phyloP scores from a whole-genome alignment of 2,888 invertebrate genomes.

The Noctua comes region DNA sequence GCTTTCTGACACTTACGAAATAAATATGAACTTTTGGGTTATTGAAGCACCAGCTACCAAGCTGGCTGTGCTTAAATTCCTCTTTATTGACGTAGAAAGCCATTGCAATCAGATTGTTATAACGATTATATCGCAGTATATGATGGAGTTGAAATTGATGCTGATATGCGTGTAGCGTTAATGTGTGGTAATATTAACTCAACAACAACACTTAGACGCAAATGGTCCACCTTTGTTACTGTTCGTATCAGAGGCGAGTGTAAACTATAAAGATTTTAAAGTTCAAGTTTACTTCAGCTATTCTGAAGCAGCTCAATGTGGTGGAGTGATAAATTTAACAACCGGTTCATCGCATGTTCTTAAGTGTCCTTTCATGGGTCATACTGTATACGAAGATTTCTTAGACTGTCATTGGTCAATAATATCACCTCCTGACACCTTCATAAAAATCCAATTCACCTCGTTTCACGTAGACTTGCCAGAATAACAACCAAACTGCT shows the following conservation, averaged over 20 bases:
- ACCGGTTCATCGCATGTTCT: constrained; percentile 79
- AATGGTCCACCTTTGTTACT: constrained; percentile 89
- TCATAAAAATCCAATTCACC: constrained; percentile 91
- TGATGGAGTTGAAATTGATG: constrained; percentile 78
- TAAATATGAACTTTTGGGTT: constrained; percentile 93
- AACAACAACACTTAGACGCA: constrained; percentile 90
- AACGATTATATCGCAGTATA: constrained; percentile 92
- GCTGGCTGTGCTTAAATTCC: constrained; percentile 91
- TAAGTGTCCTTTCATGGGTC: constrained; percentile 79
- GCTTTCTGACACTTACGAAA: constrained; percentile 84
- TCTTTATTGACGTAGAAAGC: constrained; percentile 90
- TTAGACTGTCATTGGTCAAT: constrained; percentile 95
- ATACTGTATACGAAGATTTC: constrained; percentile 90
- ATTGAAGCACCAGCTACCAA: constrained; percentile 93
- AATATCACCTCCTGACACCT: constrained; percentile 89
- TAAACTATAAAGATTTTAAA: constrained; percentile 89
- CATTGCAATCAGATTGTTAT: constrained; percentile 82
- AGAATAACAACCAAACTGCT: constrained; percentile 81
- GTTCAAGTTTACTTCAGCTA: constrained; percentile 91
- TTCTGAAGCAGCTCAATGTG: constrained; percentile 91
- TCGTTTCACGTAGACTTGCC: constrained; percentile 89
- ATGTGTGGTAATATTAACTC: constrained; percentile 92
- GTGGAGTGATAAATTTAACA: constrained; percentile 91
- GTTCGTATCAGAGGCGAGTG: constrained; percentile 83
- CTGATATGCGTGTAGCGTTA: constrained; percentile 86